Percentiles rank a stretch among this genome's conserved stretches.
Conservation (phyloP, 2,888 invertebrate genomes). For the Anorthoa munda region DNA sequence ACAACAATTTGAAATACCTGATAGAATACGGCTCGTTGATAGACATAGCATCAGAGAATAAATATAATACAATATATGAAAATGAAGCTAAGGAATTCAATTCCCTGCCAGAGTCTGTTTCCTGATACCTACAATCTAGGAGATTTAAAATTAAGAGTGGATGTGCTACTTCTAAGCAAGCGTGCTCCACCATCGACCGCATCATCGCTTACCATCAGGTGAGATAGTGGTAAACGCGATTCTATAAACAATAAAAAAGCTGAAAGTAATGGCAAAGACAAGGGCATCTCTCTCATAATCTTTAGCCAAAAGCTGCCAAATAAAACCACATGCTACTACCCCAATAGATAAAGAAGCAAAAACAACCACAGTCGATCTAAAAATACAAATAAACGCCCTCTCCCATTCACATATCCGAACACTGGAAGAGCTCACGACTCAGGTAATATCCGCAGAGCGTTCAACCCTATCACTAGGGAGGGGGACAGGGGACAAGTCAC, state of each 20-base stretch:
- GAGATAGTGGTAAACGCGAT: no score
- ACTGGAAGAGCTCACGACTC: slow-evolving; percentile 12
- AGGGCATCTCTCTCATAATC: no score
- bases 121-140: no score
- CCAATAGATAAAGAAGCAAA: neutral
- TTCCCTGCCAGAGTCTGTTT: no score
- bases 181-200: no score
- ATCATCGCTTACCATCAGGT: no score
- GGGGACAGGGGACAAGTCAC: slow-evolving; percentile 42
- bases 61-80: no score
- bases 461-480: slow-evolving; percentile 52
- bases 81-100: no score
- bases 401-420: slow-evolving; percentile 2
- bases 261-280: neutral
- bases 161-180: no score
- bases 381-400: slow-evolving; percentile 21
- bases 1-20: neutral
- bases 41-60: neutral
- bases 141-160: no score
- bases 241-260: no score
- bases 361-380: neutral
- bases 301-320: neutral
- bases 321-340: neutral
- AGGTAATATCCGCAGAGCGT: slow-evolving; percentile 33
- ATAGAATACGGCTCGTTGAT: neutral